These are phyloP conservation scores for Armadillidium nasatum DNA, from an alignment of 1,140 invertebrate species.

Conservation along the genomic window DNA sequence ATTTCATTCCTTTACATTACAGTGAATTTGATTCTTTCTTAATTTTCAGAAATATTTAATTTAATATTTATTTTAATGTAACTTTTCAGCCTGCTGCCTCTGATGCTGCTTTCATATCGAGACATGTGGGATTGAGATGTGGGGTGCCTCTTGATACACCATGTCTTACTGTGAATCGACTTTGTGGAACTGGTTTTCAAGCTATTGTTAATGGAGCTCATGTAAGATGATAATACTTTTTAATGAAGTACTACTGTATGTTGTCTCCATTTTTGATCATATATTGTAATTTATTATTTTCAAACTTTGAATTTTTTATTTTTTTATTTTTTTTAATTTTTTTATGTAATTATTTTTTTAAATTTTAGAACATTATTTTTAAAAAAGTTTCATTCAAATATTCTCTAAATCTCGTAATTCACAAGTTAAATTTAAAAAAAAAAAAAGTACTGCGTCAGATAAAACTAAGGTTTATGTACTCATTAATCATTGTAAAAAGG, in stretches of 20 bases:
- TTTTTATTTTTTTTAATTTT: constrained; percentile 10
- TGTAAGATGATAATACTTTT: constrained; percentile 53
- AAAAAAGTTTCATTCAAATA: no score
- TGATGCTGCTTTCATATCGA: constrained; percentile 83
- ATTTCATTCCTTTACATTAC: no score
- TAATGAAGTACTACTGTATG: not conserved
- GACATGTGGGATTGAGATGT: constrained; percentile 75
- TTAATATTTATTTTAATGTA: no score
- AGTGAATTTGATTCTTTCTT: no score
- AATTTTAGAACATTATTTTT: no score
- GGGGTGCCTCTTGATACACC: constrained; percentile 79
- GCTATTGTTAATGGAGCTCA: constrained; percentile 84
- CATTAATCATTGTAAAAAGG: no score
- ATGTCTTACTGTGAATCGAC: constrained; percentile 75
- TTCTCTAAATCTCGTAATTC: no score
- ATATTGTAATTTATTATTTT: not conserved
- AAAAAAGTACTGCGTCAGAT: no score
- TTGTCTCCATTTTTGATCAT: not conserved
- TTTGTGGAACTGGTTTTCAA: constrained; percentile 95
- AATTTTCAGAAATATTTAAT: no score
- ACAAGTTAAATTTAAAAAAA: no score
- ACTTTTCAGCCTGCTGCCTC: constrained; percentile 44
- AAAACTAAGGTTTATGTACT: no score
- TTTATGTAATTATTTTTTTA: constrained; percentile 56
- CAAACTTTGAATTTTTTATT: not conserved